Percentiles rank a stretch among this genome's conserved stretches.
Conservation (phyloP, 2,888 invertebrate species). For the Netelia melanura region DNA sequence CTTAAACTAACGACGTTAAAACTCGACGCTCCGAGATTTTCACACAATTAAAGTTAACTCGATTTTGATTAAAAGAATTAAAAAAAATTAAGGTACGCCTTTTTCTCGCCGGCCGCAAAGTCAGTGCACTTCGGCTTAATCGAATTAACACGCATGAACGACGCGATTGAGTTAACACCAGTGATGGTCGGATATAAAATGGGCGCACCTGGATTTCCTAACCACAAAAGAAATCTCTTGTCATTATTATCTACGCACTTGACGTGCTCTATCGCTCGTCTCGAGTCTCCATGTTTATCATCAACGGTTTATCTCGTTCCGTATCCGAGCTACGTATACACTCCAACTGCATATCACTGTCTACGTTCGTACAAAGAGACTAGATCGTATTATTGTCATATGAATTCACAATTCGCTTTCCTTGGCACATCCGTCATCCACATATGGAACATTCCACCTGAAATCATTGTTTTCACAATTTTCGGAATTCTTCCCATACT, state of each 20-base stretch:
- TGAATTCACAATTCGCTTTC: slow-evolving; percentile 38
- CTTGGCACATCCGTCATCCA: slow-evolving; percentile 8
- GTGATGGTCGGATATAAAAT: slow-evolving; percentile 9
- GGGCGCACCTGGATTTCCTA: slow-evolving; percentile 53
- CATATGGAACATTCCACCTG: not conserved
- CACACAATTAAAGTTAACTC: slow-evolving; percentile 32
- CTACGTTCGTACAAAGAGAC: not conserved
- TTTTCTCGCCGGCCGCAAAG: not conserved
- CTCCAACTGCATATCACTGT: not conserved
- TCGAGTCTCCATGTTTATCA: slow-evolving; percentile 18
- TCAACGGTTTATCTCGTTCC: slow-evolving; percentile 47
- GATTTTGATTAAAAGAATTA: slow-evolving; percentile 36
- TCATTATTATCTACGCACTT: slow-evolving; percentile 24
- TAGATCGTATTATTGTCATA: slow-evolving; percentile 39
- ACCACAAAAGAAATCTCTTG: slow-evolving; percentile 35
- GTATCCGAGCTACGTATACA: slow-evolving; percentile 19
- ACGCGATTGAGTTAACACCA: slow-evolving; percentile 10
- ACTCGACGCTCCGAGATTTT: not conserved
- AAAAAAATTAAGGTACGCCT: not conserved
- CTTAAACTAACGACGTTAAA: too few relatives aligned
- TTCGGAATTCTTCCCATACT: too few relatives aligned
- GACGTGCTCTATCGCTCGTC: slow-evolving; percentile 4
- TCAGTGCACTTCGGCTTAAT: slow-evolving; percentile 30
- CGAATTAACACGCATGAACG: slow-evolving; percentile 41
- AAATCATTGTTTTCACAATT: too few relatives aligned